These are phyloP conservation scores for Mionectes olivaceus DNA, from an alignment of 2,797 vertebrate genomes.

Conservation along the genomic window DNA sequence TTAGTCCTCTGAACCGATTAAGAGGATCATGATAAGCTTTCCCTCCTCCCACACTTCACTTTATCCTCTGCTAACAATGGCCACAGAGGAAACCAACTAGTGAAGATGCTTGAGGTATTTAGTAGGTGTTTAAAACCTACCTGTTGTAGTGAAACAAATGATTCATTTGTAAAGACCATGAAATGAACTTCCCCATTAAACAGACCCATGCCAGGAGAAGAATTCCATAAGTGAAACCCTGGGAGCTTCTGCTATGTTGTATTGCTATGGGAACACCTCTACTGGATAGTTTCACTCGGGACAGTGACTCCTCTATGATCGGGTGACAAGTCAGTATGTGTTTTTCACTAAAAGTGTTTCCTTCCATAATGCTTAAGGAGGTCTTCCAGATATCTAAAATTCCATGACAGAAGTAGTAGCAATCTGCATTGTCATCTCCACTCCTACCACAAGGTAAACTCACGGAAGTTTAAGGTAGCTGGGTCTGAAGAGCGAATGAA, in stretches of 20 bases:
- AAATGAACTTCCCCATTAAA: neutral
- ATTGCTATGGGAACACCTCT: neutral
- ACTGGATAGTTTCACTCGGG: neutral
- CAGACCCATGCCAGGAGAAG: neutral
- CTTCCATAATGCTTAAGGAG: neutral
- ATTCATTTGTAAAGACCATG: neutral
- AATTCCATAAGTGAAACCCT: neutral
- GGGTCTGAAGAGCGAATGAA: neutral
- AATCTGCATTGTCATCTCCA: neutral
- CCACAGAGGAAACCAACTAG: neutral
- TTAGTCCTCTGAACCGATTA: conserved; percentile 14
- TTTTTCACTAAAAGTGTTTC: neutral
- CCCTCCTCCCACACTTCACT: neutral
- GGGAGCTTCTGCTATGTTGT: neutral
- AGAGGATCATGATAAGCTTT: conserved; percentile 6
- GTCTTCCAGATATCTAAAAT: neutral
- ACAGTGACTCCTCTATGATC: neutral
- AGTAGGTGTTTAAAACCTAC: neutral
- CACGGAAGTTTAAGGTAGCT: neutral
- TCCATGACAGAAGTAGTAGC: neutral
- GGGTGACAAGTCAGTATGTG: neutral
- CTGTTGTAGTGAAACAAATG: neutral
- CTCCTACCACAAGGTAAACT: neutral
- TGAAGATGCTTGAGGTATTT: neutral
- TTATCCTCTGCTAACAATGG: conserved; percentile 1